Evolutionary conservation across 1,140 invertebrate genomes (phyloP), one percentile per base, ranked within the genome.

Genomic region (Euwallacea fornicatus): DNA sequence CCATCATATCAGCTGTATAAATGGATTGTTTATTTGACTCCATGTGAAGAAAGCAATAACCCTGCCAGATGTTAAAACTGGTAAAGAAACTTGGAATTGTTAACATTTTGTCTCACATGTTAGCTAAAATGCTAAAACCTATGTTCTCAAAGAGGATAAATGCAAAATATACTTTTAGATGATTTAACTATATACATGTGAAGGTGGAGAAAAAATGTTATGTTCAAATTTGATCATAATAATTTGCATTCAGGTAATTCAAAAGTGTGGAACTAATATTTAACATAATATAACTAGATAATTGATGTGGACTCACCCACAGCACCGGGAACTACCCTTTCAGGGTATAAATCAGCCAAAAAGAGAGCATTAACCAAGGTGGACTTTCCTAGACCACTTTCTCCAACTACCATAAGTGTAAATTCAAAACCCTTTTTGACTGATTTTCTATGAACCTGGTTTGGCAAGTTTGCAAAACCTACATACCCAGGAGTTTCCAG

Each of bases 351-450:
- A 83, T 99, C 97, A 21, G 97, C 97, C 9, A 98, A 84, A 82
- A 99, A 99, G n/a, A 99, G 84, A 66, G 95, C 97, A 81, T 99
- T 99, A 47, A 99, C 95, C 69, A 99, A 86, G 7, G 98, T 99
- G 0, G 96, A 98, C 84, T 99, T 99, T 16, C 98, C 98, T 33
- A 99, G 83, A 1, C 98, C 98, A 76, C 94, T 96, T 82, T 98
- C 96, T 42, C 97, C 97, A 33, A 98, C 96, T 55, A 98, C 96
- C 97, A 99, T 98, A 0, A 98, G 82, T 0, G 96, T 98, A 82
- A 99, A 98, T 82, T 98, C 96, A 83, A 99, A 99, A 15, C 97
- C 97, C 82, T 96, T 95, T 82, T 98, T 98, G 11, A 99, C 96
- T 10, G 96, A 96, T 83, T 98, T 97, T 63, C 97, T 86, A 82